Base-by-base conservation (phyloP, 2,797 vertebrate genomes). In the Sylvilagus floridanus region DNA sequence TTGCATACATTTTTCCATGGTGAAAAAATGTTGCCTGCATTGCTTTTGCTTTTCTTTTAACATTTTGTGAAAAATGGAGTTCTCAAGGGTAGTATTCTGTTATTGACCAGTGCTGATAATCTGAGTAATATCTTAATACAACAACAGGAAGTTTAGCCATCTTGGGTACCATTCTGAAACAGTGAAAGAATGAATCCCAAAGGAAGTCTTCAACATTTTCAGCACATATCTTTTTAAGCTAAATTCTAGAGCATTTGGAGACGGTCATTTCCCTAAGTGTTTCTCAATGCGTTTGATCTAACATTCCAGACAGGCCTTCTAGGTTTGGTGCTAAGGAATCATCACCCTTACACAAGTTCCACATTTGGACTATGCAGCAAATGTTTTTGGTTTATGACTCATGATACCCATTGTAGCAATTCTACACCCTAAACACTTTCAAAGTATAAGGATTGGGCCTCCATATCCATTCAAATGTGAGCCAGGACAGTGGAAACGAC, bases 121-220 rank as follows among this genome's bases (percentile, higher is more conserved):
- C 77, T 84, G 63, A 84, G 77, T 90, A 90, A 76, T 65, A 37
- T 1, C 84, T 13, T 50, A 82, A 65, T 76, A 62, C 94, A 90
- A 78, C 71, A 37, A n/a, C 26, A 66, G 84, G 69, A 24, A 86
- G 4, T 24, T 79, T 69, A 37, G 7, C 57, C 35, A 63, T 85
- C 47, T 83, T 73, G 57, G 62, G 47, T 86, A 12, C 50, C 28
- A 32, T 79, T 87, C 21, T n/a, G 28, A 96, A 92, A 88, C 11
- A 62, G 24, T 9, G 83, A 65, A 78, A 4, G 14, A 88, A 94
- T 91, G 83, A 82, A 88, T 78, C 21, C 30, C 7, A 66, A 78
- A 79, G 26, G 63, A 79, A 88, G 84, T 69, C 94, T 96, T 87
- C 32, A 66, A 93, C 22, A 84, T 50, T 82, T 89, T 81, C 37